Base-by-base conservation (phyloP, 2,113 vertebrate genomes). In the Eulacestoma nigropectus region DNA sequence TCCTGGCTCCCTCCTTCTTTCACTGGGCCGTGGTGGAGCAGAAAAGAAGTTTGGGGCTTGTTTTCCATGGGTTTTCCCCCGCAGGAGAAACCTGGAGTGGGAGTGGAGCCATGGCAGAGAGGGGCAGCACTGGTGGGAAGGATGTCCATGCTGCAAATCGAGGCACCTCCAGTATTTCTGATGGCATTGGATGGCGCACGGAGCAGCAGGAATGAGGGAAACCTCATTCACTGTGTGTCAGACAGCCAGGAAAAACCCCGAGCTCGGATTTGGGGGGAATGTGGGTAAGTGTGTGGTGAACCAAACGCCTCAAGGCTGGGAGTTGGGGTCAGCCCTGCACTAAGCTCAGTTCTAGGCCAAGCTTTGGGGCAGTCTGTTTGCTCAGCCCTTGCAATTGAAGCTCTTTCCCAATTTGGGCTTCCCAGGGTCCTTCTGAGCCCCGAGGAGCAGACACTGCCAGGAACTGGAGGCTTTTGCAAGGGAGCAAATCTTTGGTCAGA, bases 61-160 rank as follows among this genome's bases (percentile, higher is more conserved):
- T 27, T 50, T 70, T n/a, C 35, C 3, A 2, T 2, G 22, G 42
- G n/a, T 53, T 22, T 4, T 79, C 16, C 62, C 62, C 59, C 41
- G 33, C 33, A 68, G 81, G 59, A 80, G 13, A 55, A 55, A 12
- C 15, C 35, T 56, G 55, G 35, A 23, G 3, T 7, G 73, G 64
- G 37, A 85, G 39, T 1, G 30, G 62, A 72, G 57, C 49, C 8
- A 0, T 1, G 30, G 63, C 17, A n/a, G 65, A 29, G 32, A 3
- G 5, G n/a, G 20, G 75, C 17, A 39, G 87, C 49, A 18, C 44
- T 33, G 60, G 20, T 3, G 41, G 46, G 32, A 55, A 64, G 42
- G 70, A 20, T 20, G 50, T 4, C 50, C 25, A 0, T 1, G 53
- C 10, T 33, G 46, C 46, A 65, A 14, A 49, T 1, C 0, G 1